Percentiles rank a stretch among this genome's conserved stretches.
These are phyloP conservation scores for Urophycis tenuis DNA, from an alignment of 2,797 vertebrate genomes.

Conservation along the genomic window DNA sequence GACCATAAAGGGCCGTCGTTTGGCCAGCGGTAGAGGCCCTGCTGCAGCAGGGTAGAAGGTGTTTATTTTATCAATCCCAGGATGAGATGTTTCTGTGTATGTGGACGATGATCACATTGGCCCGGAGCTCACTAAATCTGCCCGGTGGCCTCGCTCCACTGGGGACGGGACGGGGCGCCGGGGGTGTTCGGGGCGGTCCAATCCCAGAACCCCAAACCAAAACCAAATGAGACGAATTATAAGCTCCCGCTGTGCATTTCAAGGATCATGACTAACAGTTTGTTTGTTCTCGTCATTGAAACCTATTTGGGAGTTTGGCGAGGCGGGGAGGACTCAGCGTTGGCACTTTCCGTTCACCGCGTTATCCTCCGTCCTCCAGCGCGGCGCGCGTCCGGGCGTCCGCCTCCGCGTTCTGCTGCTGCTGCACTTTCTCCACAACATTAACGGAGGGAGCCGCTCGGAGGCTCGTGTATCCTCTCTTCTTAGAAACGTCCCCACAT, in stretches of 20 bases:
- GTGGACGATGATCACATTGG: constrained; percentile 12
- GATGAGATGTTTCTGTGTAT: constrained; percentile 26
- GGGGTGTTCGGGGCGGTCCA: constrained; percentile 13
- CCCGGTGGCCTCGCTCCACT: constrained; percentile 4
- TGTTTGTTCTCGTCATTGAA: constrained; percentile 13
- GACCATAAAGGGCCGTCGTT: background rate
- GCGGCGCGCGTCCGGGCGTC: constrained; percentile 25
- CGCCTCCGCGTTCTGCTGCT: constrained; percentile 51
- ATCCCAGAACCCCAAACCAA: constrained; percentile 27
- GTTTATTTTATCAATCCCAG: constrained; percentile 43
- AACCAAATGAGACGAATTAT: background rate
- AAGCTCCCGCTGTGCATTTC: constrained; percentile 8
- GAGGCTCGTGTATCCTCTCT: constrained; percentile 22
- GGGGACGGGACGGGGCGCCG: too few relatives aligned
- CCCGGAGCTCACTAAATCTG: constrained; percentile 35
- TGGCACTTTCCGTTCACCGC: constrained; percentile 42
- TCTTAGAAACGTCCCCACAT: background rate
- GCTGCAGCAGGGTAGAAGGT: constrained; percentile 34
- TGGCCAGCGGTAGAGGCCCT: constrained; percentile 28
- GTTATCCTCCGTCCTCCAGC: constrained; percentile 30
- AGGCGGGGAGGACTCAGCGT: constrained; percentile 48
- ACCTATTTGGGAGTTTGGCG: constrained; percentile 13
- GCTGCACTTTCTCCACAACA: constrained; percentile 58
- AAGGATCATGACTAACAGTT: constrained; percentile 31
- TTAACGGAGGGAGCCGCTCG: constrained; percentile 34